A percentile compares a stretch with the other conserved stretches of the same genome.
phyloP scores from a whole-genome alignment of 2,113 vertebrate species.

The Austrofundulus limnaeus region DNA sequence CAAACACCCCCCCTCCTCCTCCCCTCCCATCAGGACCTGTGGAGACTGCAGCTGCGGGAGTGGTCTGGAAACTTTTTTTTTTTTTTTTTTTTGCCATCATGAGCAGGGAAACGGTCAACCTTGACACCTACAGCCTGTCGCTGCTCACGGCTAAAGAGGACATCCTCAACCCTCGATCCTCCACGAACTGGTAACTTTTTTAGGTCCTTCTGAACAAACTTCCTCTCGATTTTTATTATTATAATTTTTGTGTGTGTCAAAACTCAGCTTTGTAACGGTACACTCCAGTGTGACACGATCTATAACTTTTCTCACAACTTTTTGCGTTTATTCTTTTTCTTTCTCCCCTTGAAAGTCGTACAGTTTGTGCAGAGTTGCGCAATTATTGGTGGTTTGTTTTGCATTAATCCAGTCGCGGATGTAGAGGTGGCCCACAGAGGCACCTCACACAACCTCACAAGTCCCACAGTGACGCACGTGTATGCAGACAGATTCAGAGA shows the following conservation, averaged over 20 bases:
- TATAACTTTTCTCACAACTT: not conserved
- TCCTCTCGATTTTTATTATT: too few relatives aligned
- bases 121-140: conserved; percentile 84
- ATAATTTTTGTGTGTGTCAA: too few relatives aligned
- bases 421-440: conserved; percentile 9
- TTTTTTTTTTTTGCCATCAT: conserved; percentile 58
- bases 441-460: conserved; percentile 21
- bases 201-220: conserved; percentile 2
- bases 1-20: conserved; percentile 20
- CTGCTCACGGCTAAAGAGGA: conserved; percentile 85
- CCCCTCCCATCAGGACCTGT: conserved; percentile 53
- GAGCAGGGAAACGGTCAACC: conserved; percentile 76
- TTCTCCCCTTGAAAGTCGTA: not conserved
- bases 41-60: conserved; percentile 59
- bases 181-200: conserved; percentile 82
- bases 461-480: not conserved
- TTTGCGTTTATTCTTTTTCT: not conserved
- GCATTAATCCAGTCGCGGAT: conserved; percentile 40
- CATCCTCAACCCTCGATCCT: conserved; percentile 81
- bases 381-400: conserved; percentile 42
- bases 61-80: conserved; percentile 61
- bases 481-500: not conserved
- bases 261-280: not conserved
- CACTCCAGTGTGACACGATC: not conserved
- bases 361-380: conserved; percentile 40